Base-by-base conservation (phyloP, 2,888 invertebrate species). In the Sthenelais limicola region DNA sequence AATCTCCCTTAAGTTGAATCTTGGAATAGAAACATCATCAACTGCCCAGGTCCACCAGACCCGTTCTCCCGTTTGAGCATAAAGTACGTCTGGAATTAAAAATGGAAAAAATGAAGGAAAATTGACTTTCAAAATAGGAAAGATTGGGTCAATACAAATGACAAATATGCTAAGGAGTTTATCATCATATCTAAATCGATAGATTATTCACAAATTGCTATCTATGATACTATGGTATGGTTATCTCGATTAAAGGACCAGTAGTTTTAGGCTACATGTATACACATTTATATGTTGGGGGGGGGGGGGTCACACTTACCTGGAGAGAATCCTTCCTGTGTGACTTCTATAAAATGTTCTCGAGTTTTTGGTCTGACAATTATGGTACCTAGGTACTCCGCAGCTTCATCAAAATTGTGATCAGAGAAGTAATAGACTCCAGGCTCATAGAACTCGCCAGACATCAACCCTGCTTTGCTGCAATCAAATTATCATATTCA, bases 381-480 rank as follows among this genome's bases (percentile, higher is more conserved):
- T 72, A 88, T 81, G 12, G 87, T 87, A 7, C 88, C 88, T 0
- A 87, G 81, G 74, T 87, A 87, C 68, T 85, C 85, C 0, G 87
- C 88, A 3, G 87, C 85, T 72, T 85, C 85, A 58, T 87, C 81
- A 76, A 83, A 83, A 76, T 85, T 85, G 75, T 85, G 85, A 77
- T 88, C 88, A 0, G 87, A 87, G 81, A 79, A 88, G 78, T 86
- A 85, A 78, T 83, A 88, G 18, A 88, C 86, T 3, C 88, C 88
- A 9, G 86, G 77, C 54, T 84, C 80, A 73, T 82, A 81, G 76
- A 88, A 88, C 75, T 83, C 82, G 56, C 85, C 80, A 2, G 85
- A 83, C 81, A 88, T 76, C 74, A 87, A 77, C 9, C 88, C 88
- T 73, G 82, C 83, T 72, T 83, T 83, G 76, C 85, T 85, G 80